Evolutionary conservation across 2,797 vertebrate genomes (phyloP), one percentile per base, ranked within the genome.

Genomic region (Streptopelia turtur): DNA sequence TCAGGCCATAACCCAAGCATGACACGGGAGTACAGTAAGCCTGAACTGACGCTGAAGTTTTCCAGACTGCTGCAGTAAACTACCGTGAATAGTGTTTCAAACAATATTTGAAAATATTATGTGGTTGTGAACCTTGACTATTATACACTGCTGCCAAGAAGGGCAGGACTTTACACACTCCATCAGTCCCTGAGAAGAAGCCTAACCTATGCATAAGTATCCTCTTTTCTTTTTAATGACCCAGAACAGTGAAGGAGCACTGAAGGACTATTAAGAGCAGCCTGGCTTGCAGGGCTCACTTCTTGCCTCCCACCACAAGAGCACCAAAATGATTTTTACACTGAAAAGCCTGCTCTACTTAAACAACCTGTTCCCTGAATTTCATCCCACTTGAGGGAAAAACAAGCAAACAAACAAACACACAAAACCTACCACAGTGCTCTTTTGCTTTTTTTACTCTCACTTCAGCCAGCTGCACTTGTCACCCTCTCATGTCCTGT

Each of bases 11-110:
- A 75, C n/a, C 61, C 76, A 94, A 86, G 90, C 28, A 61, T 11
- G 20, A 93, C 55, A 64, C 0, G 55, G 53, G 31, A 90, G 50
- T 37, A 75, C 49, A 77, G 45, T 30, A 65, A 89, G 25, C 35
- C 89, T 71, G 82, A 96, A 85, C 79, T 43, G 79, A 83, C 1
- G 4, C 16, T 93, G 91, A 95, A 76, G 63, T 41, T 87, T 94
- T 76, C 69, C 93, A 95, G 88, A 83, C n/a, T 88, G 83, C 47
- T 86, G 41, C 47, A 86, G 83, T 83, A 91, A 95, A 93, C 77
- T 74, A 47, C 65, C 3, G 8, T 13, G 18, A 94, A 71, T 4
- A 69, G 22, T 11, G 59, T 86, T 95, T 93, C 83, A 95, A 96
- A 94, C 79, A 91, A 18, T 24, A 83, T 61, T 71, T 83, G 53